Base-by-base conservation (phyloP, 2,888 invertebrate species). In the Ceraclea dissimilis region DNA sequence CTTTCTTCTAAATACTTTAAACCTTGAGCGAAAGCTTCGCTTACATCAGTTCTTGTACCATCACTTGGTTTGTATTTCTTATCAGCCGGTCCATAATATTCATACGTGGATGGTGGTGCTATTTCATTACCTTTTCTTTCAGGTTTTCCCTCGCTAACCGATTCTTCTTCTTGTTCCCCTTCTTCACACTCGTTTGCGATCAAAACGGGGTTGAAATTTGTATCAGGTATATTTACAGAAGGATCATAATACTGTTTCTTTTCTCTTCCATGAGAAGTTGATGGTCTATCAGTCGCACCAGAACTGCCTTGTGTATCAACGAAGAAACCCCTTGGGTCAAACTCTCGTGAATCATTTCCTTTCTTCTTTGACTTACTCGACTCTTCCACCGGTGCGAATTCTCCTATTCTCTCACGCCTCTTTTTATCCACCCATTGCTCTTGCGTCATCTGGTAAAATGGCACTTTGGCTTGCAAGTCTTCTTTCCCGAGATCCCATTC, bases 351-450 rank as follows among this genome's bases (percentile, higher is more conserved):
- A 13, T 33, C 31, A 18, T 17, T 48, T 51, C 49, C 26, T 52
- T 44, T 49, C n/a, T 21, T 39, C 22, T 21, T 17, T 22, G 54
- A 26, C 21, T 34, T 20, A 6, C 2, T n/a, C 13, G 13, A 39
- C 10, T 16, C 22, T 44, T 69, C 65, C 2, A 80, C 79, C 2
- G 93, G 93, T 1, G 90, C 93, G 72, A 94, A 94, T 69, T 93
- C 91, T 0, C 78, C 67, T 20, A 77, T 74, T 62, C 93, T 78
- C 66, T 88, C 85, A 52, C 74, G 73, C 62, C 94, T 79, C 68
- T 89, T 83, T 65, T 86, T 84, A 60, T 85, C 80, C 6, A 88
- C 79, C 81, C 88, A 90, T 70, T 88, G 87, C 67, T 86, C 85
- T 74, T 90, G 89, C 0, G 82, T 78, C 78, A 87, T 82, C 67